Percentiles rank a stretch among this genome's conserved stretches.
phyloP scores from a whole-genome alignment of 2,888 invertebrate species.

The Protophormia terraenovae region DNA sequence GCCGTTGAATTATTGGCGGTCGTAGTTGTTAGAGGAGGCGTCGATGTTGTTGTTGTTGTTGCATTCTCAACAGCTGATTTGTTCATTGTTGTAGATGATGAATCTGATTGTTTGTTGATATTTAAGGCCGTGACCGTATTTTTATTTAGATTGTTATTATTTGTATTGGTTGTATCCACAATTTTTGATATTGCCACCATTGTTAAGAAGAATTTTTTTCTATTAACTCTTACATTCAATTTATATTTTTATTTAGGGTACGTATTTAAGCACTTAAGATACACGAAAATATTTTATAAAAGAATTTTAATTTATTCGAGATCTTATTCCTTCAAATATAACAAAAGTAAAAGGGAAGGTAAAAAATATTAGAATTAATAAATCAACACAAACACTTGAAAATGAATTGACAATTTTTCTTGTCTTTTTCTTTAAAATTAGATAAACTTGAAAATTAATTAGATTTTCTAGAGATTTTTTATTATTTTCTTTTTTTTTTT shows the following conservation, averaged over 20 bases:
- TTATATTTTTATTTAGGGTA: not conserved
- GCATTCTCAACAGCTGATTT: constrained; percentile 62
- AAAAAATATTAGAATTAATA: not conserved
- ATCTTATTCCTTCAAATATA: not conserved
- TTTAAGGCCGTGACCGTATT: not conserved
- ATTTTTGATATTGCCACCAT: constrained; percentile 57
- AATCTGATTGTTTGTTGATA: not conserved
- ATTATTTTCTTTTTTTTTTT: not conserved
- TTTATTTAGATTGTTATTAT: constrained; percentile 2
- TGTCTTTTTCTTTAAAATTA: not conserved
- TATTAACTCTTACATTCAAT: constrained; percentile 2
- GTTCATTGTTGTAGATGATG: constrained; percentile 64
- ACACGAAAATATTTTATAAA: not conserved
- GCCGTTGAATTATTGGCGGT: constrained; percentile 5
- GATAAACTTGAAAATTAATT: not conserved
- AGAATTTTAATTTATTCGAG: not conserved
- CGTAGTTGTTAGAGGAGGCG: not conserved
- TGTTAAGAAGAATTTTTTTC: not conserved
- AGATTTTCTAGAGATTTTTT: not conserved
- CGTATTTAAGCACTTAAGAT: not conserved
- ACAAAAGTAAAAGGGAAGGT: not conserved
- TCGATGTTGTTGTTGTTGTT: not conserved
- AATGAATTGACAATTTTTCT: not conserved
- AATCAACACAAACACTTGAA: not conserved
- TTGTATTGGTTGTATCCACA: constrained; percentile 18